Percentiles rank a stretch among this genome's conserved stretches.
phyloP scores from a whole-genome alignment of 2,888 invertebrate genomes.

The Tillus elongatus region DNA sequence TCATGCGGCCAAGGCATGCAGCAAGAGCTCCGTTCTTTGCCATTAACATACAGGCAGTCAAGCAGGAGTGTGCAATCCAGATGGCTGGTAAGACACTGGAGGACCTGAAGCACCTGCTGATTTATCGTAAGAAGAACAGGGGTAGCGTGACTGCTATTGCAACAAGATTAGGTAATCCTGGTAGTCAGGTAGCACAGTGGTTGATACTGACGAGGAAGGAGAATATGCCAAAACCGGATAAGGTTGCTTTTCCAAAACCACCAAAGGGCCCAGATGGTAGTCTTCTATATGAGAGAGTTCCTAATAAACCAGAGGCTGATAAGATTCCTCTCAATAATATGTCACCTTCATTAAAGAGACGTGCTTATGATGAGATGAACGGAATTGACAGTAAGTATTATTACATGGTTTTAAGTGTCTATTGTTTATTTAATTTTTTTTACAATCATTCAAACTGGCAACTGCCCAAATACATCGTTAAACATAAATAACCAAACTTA shows the following conservation, averaged over 20 bases:
- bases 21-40: constrained; percentile 79
- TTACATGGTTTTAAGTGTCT: no score
- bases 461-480: no score
- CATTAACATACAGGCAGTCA: constrained; percentile 63
- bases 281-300: constrained; percentile 75
- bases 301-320: constrained; percentile 67
- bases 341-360: constrained; percentile 64
- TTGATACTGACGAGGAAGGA: constrained; percentile 63
- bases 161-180: constrained; percentile 58
- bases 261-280: constrained; percentile 86
- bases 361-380: constrained; percentile 82
- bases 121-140: constrained; percentile 50
- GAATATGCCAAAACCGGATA: constrained; percentile 70
- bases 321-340: constrained; percentile 51
- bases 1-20: constrained; percentile 74
- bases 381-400: constrained; percentile 77
- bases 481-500: no score
- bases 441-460: no score
- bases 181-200: constrained; percentile 55
- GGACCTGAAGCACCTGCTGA: constrained; percentile 49
- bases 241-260: constrained; percentile 81
- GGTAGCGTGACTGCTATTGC: constrained; percentile 65
- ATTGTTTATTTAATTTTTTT: no score
- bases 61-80: constrained; percentile 70
- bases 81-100: constrained; percentile 49